Conservation (phyloP, 2,113 vertebrate genomes). For the Rynchops niger region DNA sequence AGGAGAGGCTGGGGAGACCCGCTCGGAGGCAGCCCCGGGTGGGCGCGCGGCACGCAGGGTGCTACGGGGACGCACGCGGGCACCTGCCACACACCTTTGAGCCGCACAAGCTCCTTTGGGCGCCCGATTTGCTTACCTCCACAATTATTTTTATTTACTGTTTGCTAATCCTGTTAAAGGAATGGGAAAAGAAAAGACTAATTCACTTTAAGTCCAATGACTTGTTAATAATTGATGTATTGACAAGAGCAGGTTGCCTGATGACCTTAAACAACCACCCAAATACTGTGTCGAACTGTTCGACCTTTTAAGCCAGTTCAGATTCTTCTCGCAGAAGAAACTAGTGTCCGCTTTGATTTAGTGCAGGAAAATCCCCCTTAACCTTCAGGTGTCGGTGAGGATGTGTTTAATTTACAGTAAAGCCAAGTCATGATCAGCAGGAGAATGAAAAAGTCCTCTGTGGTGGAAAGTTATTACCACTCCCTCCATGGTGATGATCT, state of each 20-base stretch:
- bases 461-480: slow-evolving; percentile 28
- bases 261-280: slow-evolving; percentile 53
- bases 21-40: fast-evolving
- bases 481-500: slow-evolving; percentile 1
- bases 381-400: slow-evolving; percentile 50
- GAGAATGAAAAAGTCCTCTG: slow-evolving; percentile 48
- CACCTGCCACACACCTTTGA: neutral
- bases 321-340: slow-evolving; percentile 40
- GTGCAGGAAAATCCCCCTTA: slow-evolving; percentile 65
- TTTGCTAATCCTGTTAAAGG: slow-evolving; percentile 29
- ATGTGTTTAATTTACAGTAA: slow-evolving; percentile 66
- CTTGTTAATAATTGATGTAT: slow-evolving; percentile 65
- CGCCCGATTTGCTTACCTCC: neutral
- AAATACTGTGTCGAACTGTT: slow-evolving; percentile 24
- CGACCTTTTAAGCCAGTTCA: slow-evolving; percentile 66
- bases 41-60: fast-evolving
- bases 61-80: fast-evolving
- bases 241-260: slow-evolving; percentile 36
- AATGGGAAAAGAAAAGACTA: neutral
- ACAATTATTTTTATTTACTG: slow-evolving; percentile 18
- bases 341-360: slow-evolving; percentile 61
- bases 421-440: slow-evolving; percentile 50
- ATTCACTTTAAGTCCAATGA: slow-evolving; percentile 46
- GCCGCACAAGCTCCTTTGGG: neutral
- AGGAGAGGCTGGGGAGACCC: neutral